Evolutionary conservation across 2,113 vertebrate species (phyloP).

Genomic region (Gymnogyps californianus): DNA sequence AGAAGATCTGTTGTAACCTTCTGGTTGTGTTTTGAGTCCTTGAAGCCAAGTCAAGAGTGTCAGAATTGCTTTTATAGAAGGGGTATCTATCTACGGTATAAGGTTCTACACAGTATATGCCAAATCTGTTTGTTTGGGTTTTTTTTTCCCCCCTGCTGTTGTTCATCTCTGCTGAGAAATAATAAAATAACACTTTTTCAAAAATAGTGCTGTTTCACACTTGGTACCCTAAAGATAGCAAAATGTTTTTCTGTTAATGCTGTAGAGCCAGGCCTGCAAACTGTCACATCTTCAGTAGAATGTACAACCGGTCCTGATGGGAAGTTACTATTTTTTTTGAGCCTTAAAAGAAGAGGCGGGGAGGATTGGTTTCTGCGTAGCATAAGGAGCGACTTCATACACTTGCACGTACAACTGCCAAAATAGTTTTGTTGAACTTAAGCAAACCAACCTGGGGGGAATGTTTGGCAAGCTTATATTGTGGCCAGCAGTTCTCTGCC

Average conservation of each 20-base stretch:
- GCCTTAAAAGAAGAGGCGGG: background rate
- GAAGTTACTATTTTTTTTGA: background rate
- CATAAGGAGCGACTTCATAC: background rate
- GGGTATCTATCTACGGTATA: background rate
- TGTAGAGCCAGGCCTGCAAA: background rate
- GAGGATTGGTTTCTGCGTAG: background rate
- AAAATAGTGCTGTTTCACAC: background rate
- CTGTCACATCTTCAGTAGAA: background rate
- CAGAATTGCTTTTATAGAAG: background rate
- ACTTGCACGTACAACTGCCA: background rate
- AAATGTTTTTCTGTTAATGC: background rate
- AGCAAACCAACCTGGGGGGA: background rate
- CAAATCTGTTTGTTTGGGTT: background rate
- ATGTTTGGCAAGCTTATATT: background rate
- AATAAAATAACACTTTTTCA: background rate
- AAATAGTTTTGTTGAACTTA: background rate
- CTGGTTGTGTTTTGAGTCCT: background rate
- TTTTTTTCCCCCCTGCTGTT: background rate
- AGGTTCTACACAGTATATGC: background rate
- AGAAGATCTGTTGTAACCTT: background rate
- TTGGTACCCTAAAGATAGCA: slow-evolving; percentile 7
- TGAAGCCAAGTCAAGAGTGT: background rate
- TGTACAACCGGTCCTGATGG: background rate
- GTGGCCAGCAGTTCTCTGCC: background rate
- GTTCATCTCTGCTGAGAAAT: background rate